These are phyloP conservation scores for Ptilodon capucinus DNA, from an alignment of 2,888 invertebrate species.

Conservation along the genomic window DNA sequence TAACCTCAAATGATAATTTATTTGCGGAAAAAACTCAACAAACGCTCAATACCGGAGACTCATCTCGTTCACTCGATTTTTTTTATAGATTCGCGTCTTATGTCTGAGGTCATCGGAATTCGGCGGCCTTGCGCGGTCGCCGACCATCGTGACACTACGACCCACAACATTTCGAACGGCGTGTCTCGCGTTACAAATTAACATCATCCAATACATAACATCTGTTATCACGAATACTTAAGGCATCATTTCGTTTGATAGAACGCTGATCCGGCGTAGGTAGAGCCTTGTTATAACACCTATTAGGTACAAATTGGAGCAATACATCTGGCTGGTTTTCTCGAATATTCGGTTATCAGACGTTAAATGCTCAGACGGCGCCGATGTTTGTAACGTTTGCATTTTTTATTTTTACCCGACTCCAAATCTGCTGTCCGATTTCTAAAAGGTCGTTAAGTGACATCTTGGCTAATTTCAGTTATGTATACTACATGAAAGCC, in stretches of 20 bases:
- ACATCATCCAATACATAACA: slow-evolving; percentile 23
- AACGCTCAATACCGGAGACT: slow-evolving; percentile 22
- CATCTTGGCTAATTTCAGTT: too few relatives aligned
- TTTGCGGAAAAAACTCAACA: slow-evolving; percentile 10
- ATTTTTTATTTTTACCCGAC: not conserved
- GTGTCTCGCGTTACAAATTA: slow-evolving; percentile 36
- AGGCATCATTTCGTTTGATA: slow-evolving; percentile 30
- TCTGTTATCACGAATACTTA: slow-evolving; percentile 24
- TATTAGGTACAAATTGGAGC: slow-evolving; percentile 37
- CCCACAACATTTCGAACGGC: slow-evolving; percentile 60
- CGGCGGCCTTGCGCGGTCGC: slow-evolving; percentile 78
- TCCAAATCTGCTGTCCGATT: too few relatives aligned
- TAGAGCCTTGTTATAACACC: slow-evolving; percentile 30
- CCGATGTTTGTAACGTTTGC: not conserved
- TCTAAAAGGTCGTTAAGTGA: too few relatives aligned
- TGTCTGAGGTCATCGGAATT: slow-evolving; percentile 74
- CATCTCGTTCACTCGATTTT: slow-evolving; percentile 37
- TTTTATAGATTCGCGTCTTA: slow-evolving; percentile 42
- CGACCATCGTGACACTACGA: slow-evolving; percentile 68
- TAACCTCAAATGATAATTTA: not conserved
- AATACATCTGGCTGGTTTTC: slow-evolving; percentile 17
- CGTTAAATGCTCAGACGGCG: not conserved
- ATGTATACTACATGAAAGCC: too few relatives aligned
- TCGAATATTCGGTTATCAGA: slow-evolving; percentile 10
- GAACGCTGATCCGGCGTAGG: slow-evolving; percentile 18